Evolutionary conservation across 2,113 vertebrate genomes (phyloP), one percentile per base, ranked within the genome.

Genomic region (Oreocharis arfaki): DNA sequence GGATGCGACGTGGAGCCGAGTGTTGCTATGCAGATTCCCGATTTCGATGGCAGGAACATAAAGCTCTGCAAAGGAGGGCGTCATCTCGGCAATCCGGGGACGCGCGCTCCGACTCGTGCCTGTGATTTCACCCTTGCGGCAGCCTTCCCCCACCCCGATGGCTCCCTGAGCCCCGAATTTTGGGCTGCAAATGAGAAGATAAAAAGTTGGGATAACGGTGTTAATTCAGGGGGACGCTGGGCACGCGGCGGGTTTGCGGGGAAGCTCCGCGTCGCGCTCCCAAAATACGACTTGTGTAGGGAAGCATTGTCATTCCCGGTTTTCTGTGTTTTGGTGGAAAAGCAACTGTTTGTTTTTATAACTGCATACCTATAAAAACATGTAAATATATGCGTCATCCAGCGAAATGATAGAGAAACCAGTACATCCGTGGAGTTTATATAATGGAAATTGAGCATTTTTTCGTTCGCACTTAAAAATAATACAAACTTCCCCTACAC

Each of bases 21-120:
- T 76, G 95, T 85, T 93, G 87, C 80, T 90, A 93, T 92, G 88
- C 86, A 93, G 93, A 92, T 70, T 86, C 57, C 80, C 32, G 79
- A 50, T 81, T 87, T 71, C 19, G 93, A 57, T 49, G 90, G 86
- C 84, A 80, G 90, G 88, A 91, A 67, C 6, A 27, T 56, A 63
- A 92, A 88, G 84, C 80, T 73, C 44, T 53, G 90, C 57, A 55
- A 87, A 65, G 70, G 24, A 63, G 76, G 44, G 59, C 26, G 13
- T 79, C 57, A 70, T 88, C 84, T 89, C 59, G 0, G 47, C 81
- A 35, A 44, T 12, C 81, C 10, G 6, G 94, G 81, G 63, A 15
- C 5, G 14, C 12, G 18, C 50, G 12, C 71, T 18, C 57, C 32
- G 4, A 21, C 47, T 22, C 61, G 4, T 15, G 55, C 32, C 68